phyloP scores from a whole-genome alignment of 2,888 invertebrate species.

The Polydrusus cervinus region DNA sequence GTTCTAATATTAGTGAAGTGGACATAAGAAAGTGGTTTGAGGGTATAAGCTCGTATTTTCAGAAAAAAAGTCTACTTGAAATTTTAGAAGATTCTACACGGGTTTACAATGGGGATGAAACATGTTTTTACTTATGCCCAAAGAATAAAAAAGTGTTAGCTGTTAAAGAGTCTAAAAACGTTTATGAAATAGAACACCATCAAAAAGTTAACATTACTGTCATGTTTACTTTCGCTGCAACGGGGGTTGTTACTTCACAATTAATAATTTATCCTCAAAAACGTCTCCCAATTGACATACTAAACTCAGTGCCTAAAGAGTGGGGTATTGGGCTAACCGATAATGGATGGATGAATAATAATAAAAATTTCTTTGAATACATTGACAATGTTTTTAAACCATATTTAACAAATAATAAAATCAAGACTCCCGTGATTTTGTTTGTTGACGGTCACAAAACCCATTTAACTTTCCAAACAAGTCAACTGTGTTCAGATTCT shows the following conservation, averaged over 20 bases:
- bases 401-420: constrained; percentile 60
- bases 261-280: constrained; percentile 47
- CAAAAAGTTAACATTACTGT: constrained; percentile 52
- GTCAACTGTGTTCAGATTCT: constrained; percentile 36
- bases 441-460: constrained; percentile 63
- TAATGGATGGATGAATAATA: constrained; percentile 55
- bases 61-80: constrained; percentile 49
- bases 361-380: constrained; percentile 66
- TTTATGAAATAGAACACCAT: constrained; percentile 50
- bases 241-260: no score
- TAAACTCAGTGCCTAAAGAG: constrained; percentile 29
- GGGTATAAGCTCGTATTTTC: constrained; percentile 44
- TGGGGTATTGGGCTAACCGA: constrained; percentile 47
- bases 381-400: constrained; percentile 60
- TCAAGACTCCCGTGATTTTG: constrained; percentile 63
- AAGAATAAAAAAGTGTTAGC: constrained; percentile 57
- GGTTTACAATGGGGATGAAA: constrained; percentile 65
- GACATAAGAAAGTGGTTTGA: constrained; percentile 59
- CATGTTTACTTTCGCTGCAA: no score
- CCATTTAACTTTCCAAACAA: constrained; percentile 36
- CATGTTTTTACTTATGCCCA: constrained; percentile 63
- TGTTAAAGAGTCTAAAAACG: constrained; percentile 49
- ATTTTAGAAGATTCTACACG: constrained; percentile 61
- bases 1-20: constrained; percentile 39
- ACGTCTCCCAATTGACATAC: constrained; percentile 26